phyloP scores from a whole-genome alignment of 1,140 invertebrate species.

The Cataglyphis hispanica region DNA sequence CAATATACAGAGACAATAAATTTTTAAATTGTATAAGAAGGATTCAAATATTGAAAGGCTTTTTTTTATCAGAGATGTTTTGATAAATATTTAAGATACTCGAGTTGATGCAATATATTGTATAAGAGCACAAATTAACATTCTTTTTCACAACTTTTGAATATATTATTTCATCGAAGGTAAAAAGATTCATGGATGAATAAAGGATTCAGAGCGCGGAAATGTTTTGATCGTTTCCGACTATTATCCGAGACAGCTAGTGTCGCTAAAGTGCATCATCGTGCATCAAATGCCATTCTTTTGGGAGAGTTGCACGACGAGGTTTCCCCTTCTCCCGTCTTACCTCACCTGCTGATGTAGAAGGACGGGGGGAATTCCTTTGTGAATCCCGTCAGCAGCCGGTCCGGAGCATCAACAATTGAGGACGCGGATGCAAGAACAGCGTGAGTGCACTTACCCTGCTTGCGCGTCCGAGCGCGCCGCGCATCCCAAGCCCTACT shows the following conservation, averaged over 20 bases:
- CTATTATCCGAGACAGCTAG: not conserved
- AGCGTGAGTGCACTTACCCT: slow-evolving; percentile 78
- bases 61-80: not conserved
- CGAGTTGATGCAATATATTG: not conserved
- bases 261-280: not conserved
- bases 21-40: not conserved
- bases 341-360: no score
- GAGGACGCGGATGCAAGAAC: slow-evolving; percentile 69
- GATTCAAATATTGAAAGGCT: slow-evolving; percentile 7
- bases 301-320: not conserved
- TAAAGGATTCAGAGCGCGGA: not conserved
- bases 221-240: slow-evolving; percentile 3
- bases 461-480: slow-evolving; percentile 70
- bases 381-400: slow-evolving; percentile 40
- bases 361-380: not conserved
- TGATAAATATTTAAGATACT: not conserved
- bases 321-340: not conserved
- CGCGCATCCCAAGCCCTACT: slow-evolving; percentile 23
- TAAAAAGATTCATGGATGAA: not conserved
- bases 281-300: slow-evolving; percentile 15
- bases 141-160: not conserved
- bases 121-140: not conserved
- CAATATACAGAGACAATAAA: not conserved
- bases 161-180: not conserved
- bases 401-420: slow-evolving; percentile 61